These are phyloP conservation scores for Drosophila gaucha DNA, from an alignment of 2,888 invertebrate species.

Conservation along the genomic window DNA sequence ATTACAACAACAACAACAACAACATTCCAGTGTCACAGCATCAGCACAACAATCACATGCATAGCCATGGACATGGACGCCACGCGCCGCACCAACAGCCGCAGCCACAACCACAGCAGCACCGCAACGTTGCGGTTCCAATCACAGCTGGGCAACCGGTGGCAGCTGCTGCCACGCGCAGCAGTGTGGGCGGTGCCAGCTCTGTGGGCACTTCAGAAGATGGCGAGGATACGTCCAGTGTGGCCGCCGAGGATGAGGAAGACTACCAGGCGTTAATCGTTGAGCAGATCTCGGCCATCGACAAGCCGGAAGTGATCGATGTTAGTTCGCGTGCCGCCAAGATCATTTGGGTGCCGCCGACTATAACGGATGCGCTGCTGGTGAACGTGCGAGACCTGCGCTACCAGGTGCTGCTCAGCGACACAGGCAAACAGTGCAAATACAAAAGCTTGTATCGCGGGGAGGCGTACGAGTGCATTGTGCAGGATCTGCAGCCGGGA, in stretches of 20 bases:
- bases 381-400: slow-evolving; percentile 86
- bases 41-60: slow-evolving; percentile 51
- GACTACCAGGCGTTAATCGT: slow-evolving; percentile 89
- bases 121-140: slow-evolving; percentile 51
- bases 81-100: slow-evolving; percentile 57
- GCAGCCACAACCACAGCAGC: slow-evolving; percentile 24
- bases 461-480: slow-evolving; percentile 90
- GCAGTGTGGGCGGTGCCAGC: slow-evolving; percentile 85
- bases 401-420: slow-evolving; percentile 93
- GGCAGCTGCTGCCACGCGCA: slow-evolving; percentile 41
- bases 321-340: slow-evolving; percentile 93
- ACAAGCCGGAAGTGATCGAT: slow-evolving; percentile 92
- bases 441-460: slow-evolving; percentile 94
- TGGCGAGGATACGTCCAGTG: slow-evolving; percentile 90
- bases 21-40: slow-evolving; percentile 65
- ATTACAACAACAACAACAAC: slow-evolving; percentile 64
- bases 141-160: slow-evolving; percentile 15
- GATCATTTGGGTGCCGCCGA: slow-evolving; percentile 92
- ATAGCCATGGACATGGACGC: slow-evolving; percentile 44
- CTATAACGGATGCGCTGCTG: slow-evolving; percentile 74
- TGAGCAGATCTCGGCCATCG: slow-evolving; percentile 90
- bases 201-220: slow-evolving; percentile 91
- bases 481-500: slow-evolving; percentile 94
- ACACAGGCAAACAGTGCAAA: slow-evolving; percentile 91
- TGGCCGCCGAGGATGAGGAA: slow-evolving; percentile 90